A percentile compares a stretch with the other conserved stretches of the same genome.
Evolutionary conservation across 2,888 invertebrate genomes (phyloP).

Genomic region (Oscheius sp.): DNA sequence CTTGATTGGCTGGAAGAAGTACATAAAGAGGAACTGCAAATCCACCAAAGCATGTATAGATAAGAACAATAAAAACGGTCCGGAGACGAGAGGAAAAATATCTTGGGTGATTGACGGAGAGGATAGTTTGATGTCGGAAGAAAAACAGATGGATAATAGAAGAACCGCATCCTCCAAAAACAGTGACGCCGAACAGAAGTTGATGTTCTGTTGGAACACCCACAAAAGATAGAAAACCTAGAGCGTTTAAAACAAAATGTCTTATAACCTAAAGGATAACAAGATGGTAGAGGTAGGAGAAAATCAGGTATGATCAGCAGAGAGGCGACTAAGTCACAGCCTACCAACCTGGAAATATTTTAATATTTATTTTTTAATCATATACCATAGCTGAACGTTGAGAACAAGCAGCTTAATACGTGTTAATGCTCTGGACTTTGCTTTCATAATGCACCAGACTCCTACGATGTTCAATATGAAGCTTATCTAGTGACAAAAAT

Average conservation of each 20-base stretch:
- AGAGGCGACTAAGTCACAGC: neutral
- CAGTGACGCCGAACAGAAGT: neutral
- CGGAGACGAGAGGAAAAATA: neutral
- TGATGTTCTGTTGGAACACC: neutral
- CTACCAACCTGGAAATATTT: neutral
- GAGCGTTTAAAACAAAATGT: neutral
- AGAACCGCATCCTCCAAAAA: neutral
- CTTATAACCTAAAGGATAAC: neutral
- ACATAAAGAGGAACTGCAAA: neutral
- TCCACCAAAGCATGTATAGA: slow-evolving; percentile 1
- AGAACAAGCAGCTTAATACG: neutral
- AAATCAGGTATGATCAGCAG: neutral
- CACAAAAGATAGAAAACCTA: neutral
- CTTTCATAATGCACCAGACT: neutral
- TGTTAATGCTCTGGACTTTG: neutral
- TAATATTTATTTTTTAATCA: neutral
- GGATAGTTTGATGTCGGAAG: slow-evolving; percentile 6
- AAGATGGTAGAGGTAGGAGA: neutral
- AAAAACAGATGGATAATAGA: slow-evolving; percentile 3
- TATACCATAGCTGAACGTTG: neutral
- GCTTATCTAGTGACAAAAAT: neutral
- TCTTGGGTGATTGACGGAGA: neutral
- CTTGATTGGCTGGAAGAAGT: neutral
- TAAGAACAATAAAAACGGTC: neutral
- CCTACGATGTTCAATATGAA: neutral